phyloP scores from a whole-genome alignment of 2,113 vertebrate species.

The Paraplagusia blochii region DNA sequence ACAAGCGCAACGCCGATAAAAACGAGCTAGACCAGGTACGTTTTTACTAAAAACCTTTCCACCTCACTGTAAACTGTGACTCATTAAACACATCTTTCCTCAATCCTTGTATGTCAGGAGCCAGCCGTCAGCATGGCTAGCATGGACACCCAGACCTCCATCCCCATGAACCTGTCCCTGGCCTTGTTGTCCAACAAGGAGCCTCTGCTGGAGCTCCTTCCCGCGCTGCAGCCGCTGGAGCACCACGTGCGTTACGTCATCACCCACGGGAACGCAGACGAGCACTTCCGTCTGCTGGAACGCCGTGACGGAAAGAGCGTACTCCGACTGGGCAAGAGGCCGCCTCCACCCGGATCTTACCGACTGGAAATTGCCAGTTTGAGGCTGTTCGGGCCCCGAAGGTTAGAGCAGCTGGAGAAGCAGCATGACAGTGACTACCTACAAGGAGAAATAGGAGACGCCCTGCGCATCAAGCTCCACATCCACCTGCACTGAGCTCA shows the following conservation, averaged over 20 bases:
- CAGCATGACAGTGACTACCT: slow-evolving; percentile 85
- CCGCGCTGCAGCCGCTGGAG: slow-evolving; percentile 82
- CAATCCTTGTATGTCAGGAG: slow-evolving; percentile 44
- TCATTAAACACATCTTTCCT: neutral
- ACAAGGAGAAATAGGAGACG: slow-evolving; percentile 80
- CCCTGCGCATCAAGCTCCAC: slow-evolving; percentile 86
- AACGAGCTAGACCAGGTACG: slow-evolving; percentile 72
- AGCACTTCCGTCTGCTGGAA: slow-evolving; percentile 85
- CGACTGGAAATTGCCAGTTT: slow-evolving; percentile 84
- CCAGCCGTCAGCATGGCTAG: slow-evolving; percentile 82
- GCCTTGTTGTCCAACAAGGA: slow-evolving; percentile 77
- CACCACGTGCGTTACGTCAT: slow-evolving; percentile 83
- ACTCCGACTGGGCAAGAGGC: slow-evolving; percentile 79
- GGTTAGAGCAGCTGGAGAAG: slow-evolving; percentile 78
- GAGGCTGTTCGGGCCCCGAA: slow-evolving; percentile 75
- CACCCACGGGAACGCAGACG: slow-evolving; percentile 77
- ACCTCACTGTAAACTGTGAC: neutral
- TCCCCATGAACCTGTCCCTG: slow-evolving; percentile 83
- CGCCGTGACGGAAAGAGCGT: slow-evolving; percentile 81
- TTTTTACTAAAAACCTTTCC: too few relatives aligned
- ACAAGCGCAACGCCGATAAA: slow-evolving; percentile 66
- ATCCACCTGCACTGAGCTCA: slow-evolving; percentile 86
- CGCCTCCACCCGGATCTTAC: slow-evolving; percentile 78
- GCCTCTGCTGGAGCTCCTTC: slow-evolving; percentile 86
- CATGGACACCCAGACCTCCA: slow-evolving; percentile 80